Evolutionary conservation across 2,888 invertebrate genomes (phyloP), one percentile per base, ranked within the genome.

Genomic region (Ectemnius continuus): DNA sequence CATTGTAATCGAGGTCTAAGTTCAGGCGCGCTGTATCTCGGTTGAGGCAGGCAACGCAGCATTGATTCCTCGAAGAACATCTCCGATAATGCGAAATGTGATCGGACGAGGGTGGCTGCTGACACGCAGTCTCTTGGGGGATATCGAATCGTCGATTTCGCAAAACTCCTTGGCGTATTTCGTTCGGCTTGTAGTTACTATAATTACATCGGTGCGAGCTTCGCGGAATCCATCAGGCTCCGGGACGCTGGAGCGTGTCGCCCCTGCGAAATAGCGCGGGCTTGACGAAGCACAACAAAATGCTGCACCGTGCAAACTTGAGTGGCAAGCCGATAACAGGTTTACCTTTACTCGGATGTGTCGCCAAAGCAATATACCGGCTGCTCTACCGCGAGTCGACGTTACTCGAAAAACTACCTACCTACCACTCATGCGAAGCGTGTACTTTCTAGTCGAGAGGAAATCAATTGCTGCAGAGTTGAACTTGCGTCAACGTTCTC

Each of bases 221-320:
- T 81, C 79, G 66, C 26, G 46, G 79, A 81, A 81, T 64, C 3
- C 60, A 70, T 70, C 72, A 66, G 58, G 36, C 68, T 63, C 57
- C 52, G 28, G 66, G 62, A 36, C 36, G 64, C n/a, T 48, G 61
- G 52, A 73, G 56, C 80, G 73, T 78, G 80, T 58, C 68, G 58
- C 62, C 56, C 69, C 46, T 65, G 70, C 61, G 26, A 74, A 78
- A 76, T 73, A 67, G 47, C 66, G 56, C 52, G 61, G 68, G 67
- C 70, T 64, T 58, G 71, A 67, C 64, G 61, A 70, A 67, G 57
- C 67, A 65, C 62, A 76, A 70, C 63, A 67, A 77, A 72, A 57
- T 63, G 60, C 64, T 45, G 48, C 64, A 52, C 28, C 58, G 61
- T 26, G 23, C 59, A n/a, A 56, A 26, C 23, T 70, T 57, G 18